These are phyloP conservation scores for Pelosia muscerda DNA, from an alignment of 2,888 invertebrate genomes.

Conservation along the genomic window DNA sequence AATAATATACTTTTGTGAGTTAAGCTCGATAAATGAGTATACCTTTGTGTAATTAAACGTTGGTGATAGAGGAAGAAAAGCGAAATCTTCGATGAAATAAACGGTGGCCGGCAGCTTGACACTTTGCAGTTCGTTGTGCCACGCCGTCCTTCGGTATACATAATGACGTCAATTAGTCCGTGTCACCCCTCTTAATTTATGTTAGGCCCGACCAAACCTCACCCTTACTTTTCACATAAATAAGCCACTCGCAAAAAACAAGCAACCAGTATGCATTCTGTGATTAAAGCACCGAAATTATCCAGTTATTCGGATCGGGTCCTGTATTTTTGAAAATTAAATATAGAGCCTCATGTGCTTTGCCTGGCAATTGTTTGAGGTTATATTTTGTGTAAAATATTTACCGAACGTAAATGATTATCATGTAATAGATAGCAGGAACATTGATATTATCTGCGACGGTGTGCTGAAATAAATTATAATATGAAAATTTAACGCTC, in stretches of 20 bases:
- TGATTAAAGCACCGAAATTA: slow-evolving; percentile 52
- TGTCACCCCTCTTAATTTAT: slow-evolving; percentile 75
- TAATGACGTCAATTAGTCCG: slow-evolving; percentile 76
- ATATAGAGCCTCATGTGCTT: not conserved
- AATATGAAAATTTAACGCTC: slow-evolving; percentile 27
- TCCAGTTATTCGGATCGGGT: slow-evolving; percentile 10
- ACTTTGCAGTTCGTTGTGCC: slow-evolving; percentile 34
- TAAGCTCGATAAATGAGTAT: slow-evolving; percentile 58
- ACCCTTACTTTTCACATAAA: slow-evolving; percentile 75
- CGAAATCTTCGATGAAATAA: slow-evolving; percentile 41
- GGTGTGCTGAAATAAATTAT: slow-evolving; percentile 39
- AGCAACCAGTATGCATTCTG: slow-evolving; percentile 51
- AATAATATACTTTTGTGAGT: slow-evolving; percentile 62
- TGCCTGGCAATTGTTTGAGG: too few relatives aligned
- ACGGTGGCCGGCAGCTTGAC: slow-evolving; percentile 34
- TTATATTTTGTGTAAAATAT: too few relatives aligned
- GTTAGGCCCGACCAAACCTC: slow-evolving; percentile 64
- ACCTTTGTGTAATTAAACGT: slow-evolving; percentile 60
- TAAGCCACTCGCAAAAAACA: slow-evolving; percentile 70
- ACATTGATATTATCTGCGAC: slow-evolving; percentile 42
- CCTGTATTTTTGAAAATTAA: not conserved
- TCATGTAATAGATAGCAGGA: slow-evolving; percentile 37
- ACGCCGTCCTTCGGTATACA: slow-evolving; percentile 59
- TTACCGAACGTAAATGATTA: slow-evolving; percentile 18
- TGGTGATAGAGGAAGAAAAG: slow-evolving; percentile 45